These are phyloP conservation scores for Elmis aenea DNA, from an alignment of 2,888 invertebrate species.

Conservation along the genomic window DNA sequence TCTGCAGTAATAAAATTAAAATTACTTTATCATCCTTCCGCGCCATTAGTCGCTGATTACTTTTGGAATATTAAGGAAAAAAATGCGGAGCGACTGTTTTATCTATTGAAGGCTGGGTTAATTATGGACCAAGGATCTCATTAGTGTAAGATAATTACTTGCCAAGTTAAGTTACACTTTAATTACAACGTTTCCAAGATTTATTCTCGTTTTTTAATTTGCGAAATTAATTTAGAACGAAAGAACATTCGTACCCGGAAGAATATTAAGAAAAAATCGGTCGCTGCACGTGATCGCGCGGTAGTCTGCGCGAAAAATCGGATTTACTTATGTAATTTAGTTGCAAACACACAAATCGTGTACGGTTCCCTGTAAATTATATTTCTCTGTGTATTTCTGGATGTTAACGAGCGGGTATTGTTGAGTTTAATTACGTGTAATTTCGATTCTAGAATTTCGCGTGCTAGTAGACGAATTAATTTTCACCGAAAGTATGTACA, in stretches of 20 bases:
- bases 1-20: slow-evolving; percentile 36
- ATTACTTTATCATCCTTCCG: slow-evolving; percentile 40
- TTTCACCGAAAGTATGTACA: slow-evolving; percentile 2
- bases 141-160: slow-evolving; percentile 30
- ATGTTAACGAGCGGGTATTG: slow-evolving; percentile 5
- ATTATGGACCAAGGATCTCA: slow-evolving; percentile 32
- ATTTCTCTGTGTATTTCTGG: too few relatives aligned
- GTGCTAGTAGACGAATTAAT: too few relatives aligned
- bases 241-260: slow-evolving; percentile 9
- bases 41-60: slow-evolving; percentile 38
- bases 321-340: neutral
- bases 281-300: neutral
- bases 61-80: slow-evolving; percentile 34
- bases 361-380: too few relatives aligned
- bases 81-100: slow-evolving; percentile 28
- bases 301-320: neutral
- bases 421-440: slow-evolving; percentile 8
- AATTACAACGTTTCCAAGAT: slow-evolving; percentile 31
- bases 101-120: slow-evolving; percentile 33
- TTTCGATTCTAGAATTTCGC: too few relatives aligned
- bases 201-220: slow-evolving; percentile 23
- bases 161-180: slow-evolving; percentile 32
- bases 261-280: slow-evolving; percentile 3
- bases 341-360: too few relatives aligned
- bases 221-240: slow-evolving; percentile 13